A percentile compares a stretch with the other conserved stretches of the same genome.
phyloP scores from a whole-genome alignment of 1,140 invertebrate genomes.

The Drosophila kurseongensis region DNA sequence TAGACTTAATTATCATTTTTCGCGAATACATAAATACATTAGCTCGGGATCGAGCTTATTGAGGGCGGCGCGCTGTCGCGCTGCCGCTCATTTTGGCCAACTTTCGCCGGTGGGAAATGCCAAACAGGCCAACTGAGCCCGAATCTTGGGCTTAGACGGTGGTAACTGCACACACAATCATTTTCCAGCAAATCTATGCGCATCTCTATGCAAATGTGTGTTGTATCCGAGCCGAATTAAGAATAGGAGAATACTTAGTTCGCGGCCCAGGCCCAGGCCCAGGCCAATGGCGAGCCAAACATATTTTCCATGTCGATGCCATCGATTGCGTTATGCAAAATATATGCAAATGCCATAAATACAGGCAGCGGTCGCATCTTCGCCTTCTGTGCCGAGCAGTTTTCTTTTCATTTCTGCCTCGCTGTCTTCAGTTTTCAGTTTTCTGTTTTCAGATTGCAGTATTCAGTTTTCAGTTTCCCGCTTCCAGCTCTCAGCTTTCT shows the following conservation, averaged over 20 bases:
- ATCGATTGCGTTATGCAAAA: constrained; percentile 84
- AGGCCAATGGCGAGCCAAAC: constrained; percentile 56
- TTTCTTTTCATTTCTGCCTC: constrained; percentile 21
- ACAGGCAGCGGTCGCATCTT: constrained; percentile 54
- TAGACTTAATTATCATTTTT: constrained; percentile 84
- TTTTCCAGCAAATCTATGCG: constrained; percentile 81
- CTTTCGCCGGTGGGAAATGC: constrained; percentile 64
- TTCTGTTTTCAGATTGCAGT: neutral
- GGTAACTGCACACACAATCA: constrained; percentile 62
- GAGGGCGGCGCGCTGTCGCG: constrained; percentile 51
- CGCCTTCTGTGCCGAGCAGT: constrained; percentile 24
- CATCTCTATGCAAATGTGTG: constrained; percentile 71
- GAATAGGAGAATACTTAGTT: constrained; percentile 52
- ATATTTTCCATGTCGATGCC: constrained; percentile 84
- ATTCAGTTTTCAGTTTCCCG: constrained; percentile 11
- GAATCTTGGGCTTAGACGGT: neutral
- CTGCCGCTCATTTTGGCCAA: constrained; percentile 66
- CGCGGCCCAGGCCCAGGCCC: constrained; percentile 10
- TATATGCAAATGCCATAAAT: constrained; percentile 84
- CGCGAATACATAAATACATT: constrained; percentile 69
- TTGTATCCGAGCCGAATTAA: constrained; percentile 75
- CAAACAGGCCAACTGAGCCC: constrained; percentile 14
- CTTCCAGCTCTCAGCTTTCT: constrained; percentile 29
- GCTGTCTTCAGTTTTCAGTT: neutral
- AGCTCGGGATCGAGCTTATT: constrained; percentile 40